phyloP scores from a whole-genome alignment of 2,797 vertebrate species.

The Benthosema pterotum region DNA sequence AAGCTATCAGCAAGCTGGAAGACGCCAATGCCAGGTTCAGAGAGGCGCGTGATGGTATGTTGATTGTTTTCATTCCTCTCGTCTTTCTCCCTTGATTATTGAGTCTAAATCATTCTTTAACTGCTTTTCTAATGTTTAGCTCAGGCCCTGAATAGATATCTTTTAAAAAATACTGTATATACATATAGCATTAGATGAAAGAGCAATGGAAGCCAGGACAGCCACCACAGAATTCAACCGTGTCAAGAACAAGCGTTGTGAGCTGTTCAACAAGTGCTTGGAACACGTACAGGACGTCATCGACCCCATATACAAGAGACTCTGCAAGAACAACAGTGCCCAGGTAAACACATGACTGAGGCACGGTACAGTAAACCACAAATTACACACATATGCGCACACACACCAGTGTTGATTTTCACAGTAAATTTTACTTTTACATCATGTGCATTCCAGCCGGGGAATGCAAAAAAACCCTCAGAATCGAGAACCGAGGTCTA shows the following conservation, averaged over 20 bases:
- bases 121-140: too few species aligned
- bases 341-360: conserved; percentile 78
- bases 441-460: too few species aligned
- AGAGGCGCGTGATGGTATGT: conserved; percentile 83
- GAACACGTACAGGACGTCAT: conserved; percentile 88
- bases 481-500: too few species aligned
- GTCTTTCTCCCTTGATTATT: not conserved
- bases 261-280: conserved; percentile 88
- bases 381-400: not conserved
- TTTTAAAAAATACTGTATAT: too few species aligned
- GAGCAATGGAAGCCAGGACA: conserved; percentile 80
- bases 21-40: conserved; percentile 83
- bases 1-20: conserved; percentile 86
- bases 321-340: conserved; percentile 90
- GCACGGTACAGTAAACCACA: too few species aligned
- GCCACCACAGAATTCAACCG: conserved; percentile 87
- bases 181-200: conserved; percentile 88
- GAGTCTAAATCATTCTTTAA: not conserved
- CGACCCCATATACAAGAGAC: conserved; percentile 93
- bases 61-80: not conserved
- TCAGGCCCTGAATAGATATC: too few species aligned
- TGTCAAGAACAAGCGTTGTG: conserved; percentile 84
- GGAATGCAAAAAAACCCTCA: too few species aligned
- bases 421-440: too few species aligned
- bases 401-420: not conserved